Evolutionary conservation across 1,140 invertebrate genomes (phyloP), one percentile per base, ranked within the genome.

Genomic region (Drosophila tropicalis): DNA sequence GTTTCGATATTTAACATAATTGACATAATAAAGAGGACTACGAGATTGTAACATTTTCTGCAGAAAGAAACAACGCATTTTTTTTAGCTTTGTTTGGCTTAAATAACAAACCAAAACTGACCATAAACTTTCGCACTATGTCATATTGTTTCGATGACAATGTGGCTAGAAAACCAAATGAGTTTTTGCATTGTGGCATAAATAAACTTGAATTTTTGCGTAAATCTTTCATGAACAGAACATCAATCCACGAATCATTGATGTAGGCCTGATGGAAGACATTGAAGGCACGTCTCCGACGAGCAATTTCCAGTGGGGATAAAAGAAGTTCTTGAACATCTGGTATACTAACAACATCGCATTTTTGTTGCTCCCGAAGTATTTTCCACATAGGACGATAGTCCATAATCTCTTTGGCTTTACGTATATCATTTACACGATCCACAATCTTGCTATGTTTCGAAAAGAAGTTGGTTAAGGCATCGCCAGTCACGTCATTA

Each of bases 31-130:
- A 0, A 90, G 54, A 0, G 91, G 91, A 64, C 72, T 78, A 0
- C 91, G 80, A 0, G 78, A 73, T 60, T 92, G 91, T 17, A 92
- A 41, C 85, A 92, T 92, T 92, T 92, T 92, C 91, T 87, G 13
- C 2, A 41, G 0, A 2, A 1, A 12, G 0, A 51, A 61, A 58
- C 7, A 3, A 12, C 1, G 17, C 2, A 1, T 17, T 41, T 47
- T 0, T 6, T 7, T 0, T 1, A 22, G 3, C 3, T 22, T 22
- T 22, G 2, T 0, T 9, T 7, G 12, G 0, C 5, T 13, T 1
- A 0, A 47, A 13, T 34, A 22, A 10, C 22, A 25, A 25, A 10
- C 2, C 0, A 6, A 5, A 51, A 39, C 76, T 56, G 0, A 87
- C 83, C 63, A 91, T 76, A 55, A 86, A 91, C 56, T 81, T 83